Base-by-base conservation (phyloP, 2,113 vertebrate species). In the Scalopus aquaticus region DNA sequence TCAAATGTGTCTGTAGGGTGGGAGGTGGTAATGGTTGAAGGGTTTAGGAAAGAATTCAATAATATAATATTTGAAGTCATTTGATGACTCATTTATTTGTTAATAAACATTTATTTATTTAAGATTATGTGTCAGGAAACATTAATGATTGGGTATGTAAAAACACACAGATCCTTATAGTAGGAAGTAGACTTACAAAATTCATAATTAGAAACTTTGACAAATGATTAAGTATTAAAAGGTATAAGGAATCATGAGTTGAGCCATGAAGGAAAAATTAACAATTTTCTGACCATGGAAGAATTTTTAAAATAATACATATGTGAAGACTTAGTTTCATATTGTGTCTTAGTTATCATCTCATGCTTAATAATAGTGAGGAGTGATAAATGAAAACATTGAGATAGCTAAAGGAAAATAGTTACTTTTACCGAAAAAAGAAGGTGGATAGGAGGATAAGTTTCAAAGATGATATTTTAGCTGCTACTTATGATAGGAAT, bases 401-500 rank as follows among this genome's bases (percentile, higher is more conserved):
- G 28, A 83, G 28, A 64, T 80, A 28, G 13, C 37, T 42, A 69
- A 74, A 84, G 49, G 35, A 91, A 80, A 83, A 85, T 51, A 69
- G 16, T 92, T 28, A 82, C 3, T 90, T 89, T 77, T 78, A 17
- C 37, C 35, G 22, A 24, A 56, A 90, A 95, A 78, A 19, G 17
- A 56, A 79, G 2, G 22, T 49, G 49, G 87, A 4, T 22, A 8
- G 19, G 46, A 20, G 46, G 24, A 72, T 64, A 74, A 51, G 1
- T 56, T 92, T 93, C 37, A 79, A 92, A 91, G 70, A 96, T 60
- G 3, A 67, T 78, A 6, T 54, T 95, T 32, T 64, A 91, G 39
- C 26, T 83, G 20, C 24, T 86, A 88, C 13, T 88, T 89, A 88
- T 46, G 17, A 70, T 32, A 80, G 32, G 37, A 51, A 51, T 51